Percentiles rank a stretch among this genome's conserved stretches.
These are phyloP conservation scores for Apodemus sylvaticus DNA, from an alignment of 2,113 vertebrate species.

Conservation along the genomic window DNA sequence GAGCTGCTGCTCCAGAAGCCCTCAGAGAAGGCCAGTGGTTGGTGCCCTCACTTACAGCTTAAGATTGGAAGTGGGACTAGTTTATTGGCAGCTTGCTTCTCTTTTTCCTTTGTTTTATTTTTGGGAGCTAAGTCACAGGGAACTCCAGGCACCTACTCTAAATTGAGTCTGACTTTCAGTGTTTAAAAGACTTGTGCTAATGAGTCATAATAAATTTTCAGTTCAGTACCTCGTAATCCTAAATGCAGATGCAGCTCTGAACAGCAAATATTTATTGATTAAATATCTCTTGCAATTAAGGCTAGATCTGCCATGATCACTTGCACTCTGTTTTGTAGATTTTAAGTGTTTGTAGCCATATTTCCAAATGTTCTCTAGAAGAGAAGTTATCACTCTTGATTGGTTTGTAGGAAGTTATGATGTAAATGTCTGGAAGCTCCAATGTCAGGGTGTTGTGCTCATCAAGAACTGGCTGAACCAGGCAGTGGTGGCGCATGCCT, in stretches of 20 bases:
- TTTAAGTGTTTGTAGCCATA: background rate
- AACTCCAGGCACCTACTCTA: slow-evolving; percentile 77
- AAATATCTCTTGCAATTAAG: slow-evolving; percentile 77
- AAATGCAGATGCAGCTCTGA: slow-evolving; percentile 70
- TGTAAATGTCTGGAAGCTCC: background rate
- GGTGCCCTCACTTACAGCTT: slow-evolving; percentile 59
- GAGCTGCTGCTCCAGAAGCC: fast-evolving
- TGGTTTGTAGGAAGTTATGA: too few relatives aligned
- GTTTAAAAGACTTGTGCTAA: slow-evolving; percentile 81
- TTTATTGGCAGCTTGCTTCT: slow-evolving; percentile 69
- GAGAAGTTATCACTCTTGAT: fast-evolving
- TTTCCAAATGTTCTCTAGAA: background rate
- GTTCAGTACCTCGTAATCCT: slow-evolving; percentile 71
- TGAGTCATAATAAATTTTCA: slow-evolving; percentile 81
- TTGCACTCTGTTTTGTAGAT: background rate
- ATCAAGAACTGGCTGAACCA: background rate
- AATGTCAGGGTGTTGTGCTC: fast-evolving
- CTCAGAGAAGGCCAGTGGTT: background rate
- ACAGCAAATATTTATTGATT: slow-evolving; percentile 71
- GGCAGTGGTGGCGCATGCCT: too few relatives aligned
- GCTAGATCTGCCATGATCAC: slow-evolving; percentile 45
- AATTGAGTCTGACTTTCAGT: slow-evolving; percentile 81
- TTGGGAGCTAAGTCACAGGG: slow-evolving; percentile 70
- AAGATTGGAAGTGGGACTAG: background rate
- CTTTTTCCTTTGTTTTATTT: slow-evolving; percentile 75